phyloP scores from a whole-genome alignment of 2,888 invertebrate species.

The Zele albiditarsus region DNA sequence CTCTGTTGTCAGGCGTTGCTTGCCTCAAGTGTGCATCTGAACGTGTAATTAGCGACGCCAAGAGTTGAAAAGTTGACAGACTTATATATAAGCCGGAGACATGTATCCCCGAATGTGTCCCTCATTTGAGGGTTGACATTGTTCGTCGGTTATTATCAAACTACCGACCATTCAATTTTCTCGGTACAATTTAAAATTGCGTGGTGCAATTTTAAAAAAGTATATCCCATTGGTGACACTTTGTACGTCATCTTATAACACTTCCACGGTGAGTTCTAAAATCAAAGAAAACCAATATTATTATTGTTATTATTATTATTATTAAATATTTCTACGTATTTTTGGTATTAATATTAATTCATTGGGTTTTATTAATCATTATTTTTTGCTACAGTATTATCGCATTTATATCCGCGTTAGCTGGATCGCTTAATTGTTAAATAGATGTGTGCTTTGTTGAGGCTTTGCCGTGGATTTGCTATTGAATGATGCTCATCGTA shows the following conservation, averaged over 20 bases:
- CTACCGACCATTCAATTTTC: background rate
- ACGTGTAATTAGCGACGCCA: constrained; percentile 35
- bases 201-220: too few relatives aligned
- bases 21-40: constrained; percentile 35
- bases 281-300: too few relatives aligned
- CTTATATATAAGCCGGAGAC: background rate
- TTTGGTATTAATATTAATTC: background rate
- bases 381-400: background rate
- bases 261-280: constrained; percentile 38
- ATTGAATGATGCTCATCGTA: background rate
- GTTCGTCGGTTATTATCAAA: constrained; percentile 1
- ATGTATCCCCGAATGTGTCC: constrained; percentile 38
- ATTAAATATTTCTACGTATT: background rate
- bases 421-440: background rate
- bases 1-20: constrained; percentile 48
- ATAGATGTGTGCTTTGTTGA: background rate
- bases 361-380: background rate
- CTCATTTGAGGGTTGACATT: constrained; percentile 41
- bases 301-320: too few relatives aligned
- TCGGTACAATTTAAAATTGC: too few relatives aligned
- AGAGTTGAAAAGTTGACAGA: constrained; percentile 21
- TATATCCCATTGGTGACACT: background rate
- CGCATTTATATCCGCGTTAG: background rate
- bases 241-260: constrained; percentile 34
- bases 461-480: background rate